Evolutionary conservation across 2,888 invertebrate species (phyloP), one percentile per base, ranked within the genome.

Genomic region (Xiphydria camelus): DNA sequence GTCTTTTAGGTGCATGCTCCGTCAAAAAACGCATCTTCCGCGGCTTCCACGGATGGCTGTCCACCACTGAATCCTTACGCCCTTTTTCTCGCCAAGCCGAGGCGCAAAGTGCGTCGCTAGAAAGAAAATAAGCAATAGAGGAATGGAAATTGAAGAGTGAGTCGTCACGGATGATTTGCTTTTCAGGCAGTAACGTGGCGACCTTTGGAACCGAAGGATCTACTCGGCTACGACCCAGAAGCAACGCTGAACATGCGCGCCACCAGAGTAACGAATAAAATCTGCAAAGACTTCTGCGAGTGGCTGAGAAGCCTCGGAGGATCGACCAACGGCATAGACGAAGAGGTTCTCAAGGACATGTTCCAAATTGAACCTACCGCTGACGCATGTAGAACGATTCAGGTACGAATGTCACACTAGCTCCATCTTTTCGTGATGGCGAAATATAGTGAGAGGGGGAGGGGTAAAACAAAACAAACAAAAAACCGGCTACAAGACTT

Each of bases 281-380:
- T 83, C 49, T 79, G 81, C 4, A 67, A 70, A 43, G 81, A 83
- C 9, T 83, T 83, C 58, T 82, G 76, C 52, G 77, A 80, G 0
- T 83, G 82, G 82, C 76, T 82, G 73, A 71, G 76, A 10, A 69
- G 66, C 19, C 66, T 83, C 22, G 81, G 80, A 2, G 80, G 76
- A 35, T 69, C 76, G 1, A 77, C 80, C 47, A 78, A 65, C 77
- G 78, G 44, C 68, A 77, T 71, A 59, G 79, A 59, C 46, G 79
- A 80, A 7, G 79, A 80, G 64, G 79, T 81, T 47, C 78, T 83
- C 19, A 78, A 80, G 66, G 78, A 79, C 40, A 75, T 83, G 59
- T 83, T 83, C 60, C 79, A 80, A 68, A 81, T 82, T 31, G 68
- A 72, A 45, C 70, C 75, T 40, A 62, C 60, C 17, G 62, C 65